Base-by-base conservation (phyloP, 2,888 invertebrate genomes). In the Calameuta idolon region DNA sequence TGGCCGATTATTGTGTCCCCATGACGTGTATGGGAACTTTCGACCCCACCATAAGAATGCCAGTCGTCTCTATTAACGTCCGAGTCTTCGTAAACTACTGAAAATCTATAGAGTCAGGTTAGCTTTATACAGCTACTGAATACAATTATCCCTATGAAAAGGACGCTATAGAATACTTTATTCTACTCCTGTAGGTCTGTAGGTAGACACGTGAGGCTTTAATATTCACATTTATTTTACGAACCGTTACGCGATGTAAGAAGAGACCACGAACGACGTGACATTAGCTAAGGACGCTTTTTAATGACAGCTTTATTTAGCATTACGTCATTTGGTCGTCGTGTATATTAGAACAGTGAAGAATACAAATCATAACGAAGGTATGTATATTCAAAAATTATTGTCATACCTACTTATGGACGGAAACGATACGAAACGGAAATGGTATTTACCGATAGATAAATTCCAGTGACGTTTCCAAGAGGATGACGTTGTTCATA, bases 1-100 rank as follows among this genome's bases (percentile, higher is more conserved):
- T 81, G 81, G 77, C 78, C 83, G 84, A 85, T 87, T 87, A 85
- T 85, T 81, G 81, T 82, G 75, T 81, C 80, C 80, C 79, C 76
- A 69, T 33, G 79, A 73, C 75, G 76, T 73, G 71, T 68, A 73
- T 79, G 69, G 37, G 69, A 76, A 71, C 69, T 76, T 74, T 55
- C 23, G 55, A 23, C 55, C 55, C 55, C 55, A 15, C 76, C 73
- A 37, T 69, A 35, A 69, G 76, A 78, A 78, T 76, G 75, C 33
- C 76, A 37, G 74, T 76, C 55, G 79, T 73, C 79, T 77, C 73
- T 79, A 79, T 79, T 76, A 74, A 33, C 9, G 23, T 55, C 2
- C 55, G 2, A 23, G 23, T 55, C 55, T 55, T 55, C 55, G 55
- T 55, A 55, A 23, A 55, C 9, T 55, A 23, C 55, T 55, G 55